Conservation (phyloP, 2,797 vertebrate species). For the Tachyglossus aculeatus region DNA sequence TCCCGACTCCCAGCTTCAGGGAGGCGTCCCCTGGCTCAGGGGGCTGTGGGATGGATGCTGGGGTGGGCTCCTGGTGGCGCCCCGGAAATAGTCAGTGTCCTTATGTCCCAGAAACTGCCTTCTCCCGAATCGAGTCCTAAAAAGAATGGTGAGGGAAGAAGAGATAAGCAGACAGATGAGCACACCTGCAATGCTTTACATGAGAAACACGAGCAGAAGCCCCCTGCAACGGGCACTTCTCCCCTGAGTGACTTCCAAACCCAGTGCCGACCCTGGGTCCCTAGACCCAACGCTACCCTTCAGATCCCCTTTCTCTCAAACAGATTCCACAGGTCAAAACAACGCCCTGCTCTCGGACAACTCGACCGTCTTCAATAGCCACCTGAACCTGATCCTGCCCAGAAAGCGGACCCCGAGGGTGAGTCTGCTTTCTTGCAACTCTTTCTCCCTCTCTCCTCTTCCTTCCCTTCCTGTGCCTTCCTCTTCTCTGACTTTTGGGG, state of each 20-base stretch:
- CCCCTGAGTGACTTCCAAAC: neutral
- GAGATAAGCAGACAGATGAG: neutral
- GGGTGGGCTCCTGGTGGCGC: too few relatives aligned
- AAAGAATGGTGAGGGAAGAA: neutral
- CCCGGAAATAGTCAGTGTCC: too few relatives aligned
- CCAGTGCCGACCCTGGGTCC: neutral
- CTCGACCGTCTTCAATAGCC: slow-evolving; percentile 81
- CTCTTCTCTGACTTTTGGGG: neutral
- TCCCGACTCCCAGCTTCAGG: too few relatives aligned
- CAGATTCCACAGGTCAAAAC: slow-evolving; percentile 82
- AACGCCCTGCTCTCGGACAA: slow-evolving; percentile 76
- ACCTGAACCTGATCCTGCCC: slow-evolving; percentile 83
- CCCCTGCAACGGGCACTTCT: neutral
- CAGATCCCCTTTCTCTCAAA: slow-evolving; percentile 42
- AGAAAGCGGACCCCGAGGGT: slow-evolving; percentile 95
- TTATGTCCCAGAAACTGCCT: too few relatives aligned
- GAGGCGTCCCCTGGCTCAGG: too few relatives aligned
- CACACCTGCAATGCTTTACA: neutral
- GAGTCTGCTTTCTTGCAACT: slow-evolving; percentile 19
- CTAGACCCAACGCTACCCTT: neutral
- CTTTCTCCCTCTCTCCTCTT: neutral
- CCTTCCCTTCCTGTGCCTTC: neutral
- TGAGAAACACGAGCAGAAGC: neutral
- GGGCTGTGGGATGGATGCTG: too few relatives aligned
- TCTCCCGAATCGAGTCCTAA: too few relatives aligned